Evolutionary conservation across 2,113 vertebrate genomes (phyloP), one percentile per base, ranked within the genome.

Genomic region (Lanius ludovicianus): DNA sequence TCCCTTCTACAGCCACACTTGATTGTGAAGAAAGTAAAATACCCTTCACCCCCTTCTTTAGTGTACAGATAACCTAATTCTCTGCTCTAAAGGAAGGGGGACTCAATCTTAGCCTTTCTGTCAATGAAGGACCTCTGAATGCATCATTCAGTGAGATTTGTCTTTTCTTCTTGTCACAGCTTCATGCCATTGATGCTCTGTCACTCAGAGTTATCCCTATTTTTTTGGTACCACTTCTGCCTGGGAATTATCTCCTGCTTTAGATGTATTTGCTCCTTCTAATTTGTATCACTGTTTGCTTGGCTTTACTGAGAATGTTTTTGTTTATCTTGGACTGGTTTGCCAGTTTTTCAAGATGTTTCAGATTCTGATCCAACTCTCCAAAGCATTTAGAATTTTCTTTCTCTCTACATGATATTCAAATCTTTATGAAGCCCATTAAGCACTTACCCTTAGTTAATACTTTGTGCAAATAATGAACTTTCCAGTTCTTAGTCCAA

Each of bases 401-500:
- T 67, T 79, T 75, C 76, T 81, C 15, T 75, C 10, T 33, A 15
- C 30, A 20, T 53, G 65, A 71, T 85, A 47, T 27, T 75, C 17
- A 82, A 1, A 56, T 52, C 53, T 71, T 52, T 81, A 31, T 60
- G 47, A 94, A 63, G 37, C 33, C 31, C 64, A n/a, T 75, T 94
- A 94, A 87, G 41, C 22, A 53, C n/a, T 84, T 89, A 68, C 15
- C 22, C 22, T 46, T 7, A 27, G 62, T 94, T 95, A 95, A 95
- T 95, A 79, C 81, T 60, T 95, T 79, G 31, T 87, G 49, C 78
- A 95, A 96, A 95, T 87, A 96, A 87, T 42, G 33, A 74, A 2
- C 42, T 81, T 94, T 81, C 69, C 49, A 50, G 14, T 63, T 81
- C 77, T 75, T 78, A 70, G 35, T 81, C 47, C 74, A 79, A 87